Evolutionary conservation across 2,113 vertebrate species (phyloP), one percentile per base, ranked within the genome.

Genomic region (Scytalopus superciliaris): DNA sequence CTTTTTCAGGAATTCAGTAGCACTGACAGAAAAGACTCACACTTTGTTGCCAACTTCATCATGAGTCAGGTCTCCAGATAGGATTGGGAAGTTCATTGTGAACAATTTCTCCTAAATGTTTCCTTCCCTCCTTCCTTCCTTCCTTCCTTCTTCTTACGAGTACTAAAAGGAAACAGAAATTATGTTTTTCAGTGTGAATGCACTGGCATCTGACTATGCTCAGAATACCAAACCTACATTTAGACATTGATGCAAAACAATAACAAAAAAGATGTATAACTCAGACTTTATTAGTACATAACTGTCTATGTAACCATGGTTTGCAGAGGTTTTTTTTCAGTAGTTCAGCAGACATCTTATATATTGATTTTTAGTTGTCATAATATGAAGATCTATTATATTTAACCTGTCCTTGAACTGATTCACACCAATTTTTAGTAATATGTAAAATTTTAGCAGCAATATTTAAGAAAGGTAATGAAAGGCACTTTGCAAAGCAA

Each of bases 11-110:
- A 19, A 70, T 40, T 79, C 2, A 1, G 31, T 24, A 70, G 5
- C 37, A 27, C 21, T 44, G 22, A 10, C 0, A 6, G 14, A 33
- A 94, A 81, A 25, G 39, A 49, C 33, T 62, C 30, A 27, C 12
- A 11, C 23, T 63, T 23, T 39, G 8, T 39, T 55, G 52, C 14
- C 0, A 0, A 59, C 16, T 64, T 73, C 27, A 60, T 60, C 14
- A 7, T 3, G 12, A 76, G 18, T 11, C 55, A 70, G 8, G 14
- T 67, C 18, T 76, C 63, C 44, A 52, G 55, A n/a, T 0, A 64
- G 15, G 4, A 49, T 33, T 31, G 14, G 19, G 4, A 73, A 55
- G 4, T 47, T 66, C 12, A 52, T 18, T 9, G 33, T 55, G 79
- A 47, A 18, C 2, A 16, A 3, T 18, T 42, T 63, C 5, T 57